Evolutionary conservation across 2,797 vertebrate species (phyloP), one percentile per base, ranked within the genome.

Genomic region (Gallirallus australis): DNA sequence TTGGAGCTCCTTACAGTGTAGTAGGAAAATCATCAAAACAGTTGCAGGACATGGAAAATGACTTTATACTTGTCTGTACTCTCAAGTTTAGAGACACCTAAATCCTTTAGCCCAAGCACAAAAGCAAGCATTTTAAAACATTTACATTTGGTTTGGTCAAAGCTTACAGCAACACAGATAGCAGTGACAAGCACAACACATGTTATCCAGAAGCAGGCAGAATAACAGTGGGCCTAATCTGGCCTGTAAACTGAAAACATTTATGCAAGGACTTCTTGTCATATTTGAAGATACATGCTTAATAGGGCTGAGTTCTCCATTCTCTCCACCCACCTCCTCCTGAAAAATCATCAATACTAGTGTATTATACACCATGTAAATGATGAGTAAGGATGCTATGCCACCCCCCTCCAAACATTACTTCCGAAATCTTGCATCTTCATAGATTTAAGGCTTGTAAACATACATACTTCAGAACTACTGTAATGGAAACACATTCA

Each of bases 51-150:
- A 80, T 50, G 48, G 30, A 93, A 77, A 84, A 64, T 75, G 57
- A 85, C 8, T 65, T 73, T 57, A 35, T 12, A 84, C 31, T 40
- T 40, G 27, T 16, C n/a, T 80, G 45, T 57, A 47, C n/a, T 71
- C 45, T 66, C 27, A 13, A 24, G 12, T 68, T 95, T 79, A 45
- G 5, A 77, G 7, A 91, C 35, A 91, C 31, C 23, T 4, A 15
- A 87, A 45, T 90, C 56, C 53, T 90, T 94, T 25, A 82, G 63
- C 63, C 50, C 56, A 90, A 72, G 70, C 89, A 96, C 30, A 57
- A 93, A 95, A 94, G 70, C 79, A 82, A 94, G 77, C 63, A 35
- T 73, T 91, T 90, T 39, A 70, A 90, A 87, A 93, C 47, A 59
- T 30, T 70, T 25, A 61, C 23, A 33, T 72, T 94, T 82, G 33